These are phyloP conservation scores for Charina bottae DNA, from an alignment of 2,113 vertebrate species.

Conservation along the genomic window DNA sequence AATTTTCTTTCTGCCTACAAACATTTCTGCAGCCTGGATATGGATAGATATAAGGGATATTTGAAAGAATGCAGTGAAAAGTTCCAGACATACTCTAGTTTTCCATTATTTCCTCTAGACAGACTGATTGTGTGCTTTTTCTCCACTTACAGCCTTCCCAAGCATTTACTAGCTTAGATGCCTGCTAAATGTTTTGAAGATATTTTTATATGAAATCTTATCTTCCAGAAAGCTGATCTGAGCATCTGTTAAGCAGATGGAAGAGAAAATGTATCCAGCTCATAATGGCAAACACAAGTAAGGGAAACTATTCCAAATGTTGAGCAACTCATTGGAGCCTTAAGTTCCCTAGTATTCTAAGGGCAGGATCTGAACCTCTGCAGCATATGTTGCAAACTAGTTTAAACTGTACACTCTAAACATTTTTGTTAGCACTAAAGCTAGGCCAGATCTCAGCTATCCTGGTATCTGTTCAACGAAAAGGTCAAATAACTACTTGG, in stretches of 20 bases:
- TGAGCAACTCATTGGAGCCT: not conserved
- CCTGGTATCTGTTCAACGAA: not conserved
- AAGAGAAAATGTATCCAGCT: slow-evolving; percentile 43
- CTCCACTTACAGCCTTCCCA: slow-evolving; percentile 44
- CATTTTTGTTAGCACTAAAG: slow-evolving; percentile 3
- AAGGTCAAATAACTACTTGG: slow-evolving; percentile 12
- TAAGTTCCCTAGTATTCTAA: slow-evolving; percentile 1
- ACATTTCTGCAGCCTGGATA: slow-evolving; percentile 45
- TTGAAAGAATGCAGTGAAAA: slow-evolving; percentile 45
- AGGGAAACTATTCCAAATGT: slow-evolving; percentile 48
- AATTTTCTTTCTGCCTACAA: slow-evolving; percentile 26
- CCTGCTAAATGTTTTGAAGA: slow-evolving; percentile 52
- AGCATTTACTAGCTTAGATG: slow-evolving; percentile 25
- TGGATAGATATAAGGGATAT: slow-evolving; percentile 58
- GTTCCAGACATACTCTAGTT: slow-evolving; percentile 50
- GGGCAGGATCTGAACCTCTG: not conserved
- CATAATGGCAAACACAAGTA: slow-evolving; percentile 52
- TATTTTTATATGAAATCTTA: slow-evolving; percentile 43
- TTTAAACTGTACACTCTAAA: not conserved
- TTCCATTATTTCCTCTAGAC: slow-evolving; percentile 51
- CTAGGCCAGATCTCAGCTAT: not conserved
- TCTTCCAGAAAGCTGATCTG: slow-evolving; percentile 44
- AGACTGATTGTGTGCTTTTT: slow-evolving; percentile 50
- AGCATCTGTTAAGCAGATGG: slow-evolving; percentile 59
- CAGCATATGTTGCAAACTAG: slow-evolving; percentile 38